These are phyloP conservation scores for Homarus americanus DNA, from an alignment of 1,140 invertebrate genomes.

Conservation along the genomic window DNA sequence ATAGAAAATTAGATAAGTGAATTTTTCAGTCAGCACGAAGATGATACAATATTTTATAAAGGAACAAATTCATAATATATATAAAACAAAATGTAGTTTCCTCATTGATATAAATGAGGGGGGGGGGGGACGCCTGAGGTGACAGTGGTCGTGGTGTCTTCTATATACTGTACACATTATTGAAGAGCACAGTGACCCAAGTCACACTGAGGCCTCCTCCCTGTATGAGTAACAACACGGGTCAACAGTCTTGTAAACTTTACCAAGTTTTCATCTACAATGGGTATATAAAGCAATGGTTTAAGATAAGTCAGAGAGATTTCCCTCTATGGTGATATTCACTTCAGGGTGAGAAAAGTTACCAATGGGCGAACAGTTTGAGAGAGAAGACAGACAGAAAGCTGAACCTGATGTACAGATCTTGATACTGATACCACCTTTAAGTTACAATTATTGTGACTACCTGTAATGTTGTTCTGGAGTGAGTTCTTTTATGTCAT, in stretches of 20 bases:
- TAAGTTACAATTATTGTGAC: too few relatives aligned
- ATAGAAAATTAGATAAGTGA: background rate
- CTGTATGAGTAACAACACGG: slow-evolving; percentile 6
- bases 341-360: background rate
- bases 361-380: too few relatives aligned
- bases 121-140: background rate
- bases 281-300: slow-evolving; percentile 7
- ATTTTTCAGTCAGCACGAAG: background rate
- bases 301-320: background rate
- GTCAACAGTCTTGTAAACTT: background rate
- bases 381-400: background rate
- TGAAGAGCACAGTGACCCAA: background rate
- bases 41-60: background rate
- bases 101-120: background rate
- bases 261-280: background rate
- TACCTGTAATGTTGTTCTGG: too few relatives aligned
- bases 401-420: background rate
- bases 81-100: background rate
- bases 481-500: too few relatives aligned
- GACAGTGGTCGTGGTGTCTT: background rate
- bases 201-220: background rate
- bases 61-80: background rate
- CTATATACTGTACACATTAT: slow-evolving; percentile 39
- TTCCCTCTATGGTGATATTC: background rate
- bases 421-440: too few relatives aligned